These are phyloP conservation scores for Apis dorsata DNA, from an alignment of 1,140 invertebrate species.

Conservation along the genomic window DNA sequence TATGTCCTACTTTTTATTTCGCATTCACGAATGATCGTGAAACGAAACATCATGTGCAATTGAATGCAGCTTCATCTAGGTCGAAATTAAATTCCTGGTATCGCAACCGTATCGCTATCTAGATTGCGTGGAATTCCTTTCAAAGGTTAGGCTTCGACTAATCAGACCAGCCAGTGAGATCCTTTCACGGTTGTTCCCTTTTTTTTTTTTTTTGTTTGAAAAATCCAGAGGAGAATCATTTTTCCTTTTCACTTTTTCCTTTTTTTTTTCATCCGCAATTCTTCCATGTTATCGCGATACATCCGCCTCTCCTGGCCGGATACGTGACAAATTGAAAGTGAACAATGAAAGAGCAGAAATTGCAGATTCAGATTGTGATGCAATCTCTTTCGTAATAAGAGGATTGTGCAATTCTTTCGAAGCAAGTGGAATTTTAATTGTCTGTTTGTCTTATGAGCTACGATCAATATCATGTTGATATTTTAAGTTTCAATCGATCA, in stretches of 20 bases:
- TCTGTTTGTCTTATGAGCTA: not conserved
- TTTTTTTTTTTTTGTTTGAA: not conserved
- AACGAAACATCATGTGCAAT: not conserved
- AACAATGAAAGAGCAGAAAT: slow-evolving; percentile 3
- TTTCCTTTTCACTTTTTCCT: too few species aligned
- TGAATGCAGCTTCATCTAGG: not conserved
- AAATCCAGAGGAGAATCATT: not conserved
- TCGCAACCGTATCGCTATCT: slow-evolving; percentile 5
- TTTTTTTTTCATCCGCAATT: not conserved
- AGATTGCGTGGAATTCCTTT: slow-evolving; percentile 28
- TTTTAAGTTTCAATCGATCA: not conserved
- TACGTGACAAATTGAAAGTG: slow-evolving; percentile 23
- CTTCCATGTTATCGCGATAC: not conserved
- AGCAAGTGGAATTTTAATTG: slow-evolving; percentile 4
- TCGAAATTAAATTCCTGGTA: slow-evolving; percentile 36
- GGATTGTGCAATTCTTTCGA: not conserved
- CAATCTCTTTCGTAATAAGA: slow-evolving; percentile 1
- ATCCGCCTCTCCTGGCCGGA: not conserved
- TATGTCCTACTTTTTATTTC: not conserved
- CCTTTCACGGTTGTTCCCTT: not conserved
- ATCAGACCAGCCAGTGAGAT: not conserved
- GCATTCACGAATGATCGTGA: not conserved
- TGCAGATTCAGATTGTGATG: not conserved
- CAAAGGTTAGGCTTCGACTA: slow-evolving; percentile 30
- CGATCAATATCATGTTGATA: not conserved